Percentiles rank a stretch among this genome's conserved stretches.
These are phyloP conservation scores for Eupleurogrammus muticus DNA, from an alignment of 2,797 vertebrate genomes.

Conservation along the genomic window DNA sequence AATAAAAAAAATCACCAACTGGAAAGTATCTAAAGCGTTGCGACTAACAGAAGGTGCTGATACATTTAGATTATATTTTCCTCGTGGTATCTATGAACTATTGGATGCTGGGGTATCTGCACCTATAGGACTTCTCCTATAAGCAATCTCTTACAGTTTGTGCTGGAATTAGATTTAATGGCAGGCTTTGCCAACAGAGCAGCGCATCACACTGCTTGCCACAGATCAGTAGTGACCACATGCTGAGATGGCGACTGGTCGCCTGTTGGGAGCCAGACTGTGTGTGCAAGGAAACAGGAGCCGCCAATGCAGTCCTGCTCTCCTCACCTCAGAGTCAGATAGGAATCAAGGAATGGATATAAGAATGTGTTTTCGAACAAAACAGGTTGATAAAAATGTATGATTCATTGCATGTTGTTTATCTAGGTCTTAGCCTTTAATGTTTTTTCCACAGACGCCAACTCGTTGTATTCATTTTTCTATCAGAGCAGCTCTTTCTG, in stretches of 20 bases:
- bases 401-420: not conserved
- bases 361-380: not conserved
- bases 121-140: not conserved
- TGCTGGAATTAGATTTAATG: not conserved
- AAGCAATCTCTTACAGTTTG: not conserved
- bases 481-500: too few relatives aligned
- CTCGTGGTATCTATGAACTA: not conserved
- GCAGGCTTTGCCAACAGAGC: slow-evolving; percentile 9
- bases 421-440: not conserved
- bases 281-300: not conserved
- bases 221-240: slow-evolving; percentile 4
- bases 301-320: not conserved
- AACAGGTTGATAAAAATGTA: not conserved
- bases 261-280: slow-evolving; percentile 28
- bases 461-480: too few relatives aligned
- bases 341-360: not conserved
- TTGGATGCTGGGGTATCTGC: not conserved
- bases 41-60: too few relatives aligned
- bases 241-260: slow-evolving; percentile 11
- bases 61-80: too few relatives aligned
- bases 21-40: too few relatives aligned
- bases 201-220: slow-evolving; percentile 13
- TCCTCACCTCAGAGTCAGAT: slow-evolving; percentile 5
- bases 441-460: not conserved
- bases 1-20: not conserved